Conservation (phyloP, 2,888 invertebrate genomes). For the Malachius bipustulatus region DNA sequence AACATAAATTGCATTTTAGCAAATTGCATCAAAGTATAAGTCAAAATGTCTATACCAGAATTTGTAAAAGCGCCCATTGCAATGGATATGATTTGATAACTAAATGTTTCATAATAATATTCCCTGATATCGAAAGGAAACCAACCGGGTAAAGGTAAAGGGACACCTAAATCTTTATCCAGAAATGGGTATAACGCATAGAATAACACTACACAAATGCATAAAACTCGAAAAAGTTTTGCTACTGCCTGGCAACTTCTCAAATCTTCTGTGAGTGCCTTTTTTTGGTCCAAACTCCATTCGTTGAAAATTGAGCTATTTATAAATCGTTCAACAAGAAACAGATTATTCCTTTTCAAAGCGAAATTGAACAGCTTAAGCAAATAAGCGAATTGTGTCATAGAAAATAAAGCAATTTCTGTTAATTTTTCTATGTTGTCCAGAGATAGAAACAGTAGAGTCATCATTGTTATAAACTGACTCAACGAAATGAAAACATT, state of each 20-base stretch:
- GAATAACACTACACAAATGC: neutral
- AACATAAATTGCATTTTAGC: no score
- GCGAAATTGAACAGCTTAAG: neutral
- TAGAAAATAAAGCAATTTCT: neutral
- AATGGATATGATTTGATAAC: neutral
- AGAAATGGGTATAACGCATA: neutral
- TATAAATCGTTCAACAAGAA: neutral
- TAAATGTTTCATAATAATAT: conserved; percentile 1
- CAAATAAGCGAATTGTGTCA: neutral
- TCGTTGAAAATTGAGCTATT: neutral
- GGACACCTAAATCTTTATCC: neutral
- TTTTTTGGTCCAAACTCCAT: neutral
- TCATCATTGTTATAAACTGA: neutral
- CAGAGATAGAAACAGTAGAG: neutral
- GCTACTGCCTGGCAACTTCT: no score
- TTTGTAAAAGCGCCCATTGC: neutral
- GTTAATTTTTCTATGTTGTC: neutral
- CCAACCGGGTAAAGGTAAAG: neutral
- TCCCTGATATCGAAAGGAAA: neutral
- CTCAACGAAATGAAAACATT: no score
- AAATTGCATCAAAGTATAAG: no score
- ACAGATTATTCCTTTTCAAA: neutral
- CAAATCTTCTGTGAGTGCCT: neutral
- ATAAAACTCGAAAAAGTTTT: neutral
- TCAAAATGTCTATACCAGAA: neutral